Percentiles rank a stretch among this genome's conserved stretches.
phyloP scores from a whole-genome alignment of 1,140 invertebrate species.

The Drosophila gunungcola region DNA sequence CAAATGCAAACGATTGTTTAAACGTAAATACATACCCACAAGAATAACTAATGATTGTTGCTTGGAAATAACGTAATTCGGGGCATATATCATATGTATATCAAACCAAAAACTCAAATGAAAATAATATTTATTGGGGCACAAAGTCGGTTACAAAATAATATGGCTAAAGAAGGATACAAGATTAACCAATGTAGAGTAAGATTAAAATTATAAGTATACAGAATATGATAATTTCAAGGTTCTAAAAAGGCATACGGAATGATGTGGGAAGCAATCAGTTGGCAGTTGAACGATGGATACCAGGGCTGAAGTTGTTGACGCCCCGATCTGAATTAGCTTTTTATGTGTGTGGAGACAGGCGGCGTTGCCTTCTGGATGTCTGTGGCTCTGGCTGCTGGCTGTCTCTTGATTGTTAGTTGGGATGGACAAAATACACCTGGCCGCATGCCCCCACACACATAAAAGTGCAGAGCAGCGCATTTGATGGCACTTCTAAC shows the following conservation, averaged over 20 bases:
- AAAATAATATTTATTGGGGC: slow-evolving; percentile 44
- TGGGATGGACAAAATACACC: slow-evolving; percentile 46
- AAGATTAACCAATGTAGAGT: slow-evolving; percentile 30
- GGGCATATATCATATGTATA: not conserved
- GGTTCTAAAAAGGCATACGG: slow-evolving; percentile 84
- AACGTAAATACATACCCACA: slow-evolving; percentile 63
- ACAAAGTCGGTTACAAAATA: slow-evolving; percentile 43
- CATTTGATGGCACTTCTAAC: slow-evolving; percentile 58
- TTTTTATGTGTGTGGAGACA: slow-evolving; percentile 74
- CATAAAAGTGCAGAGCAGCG: slow-evolving; percentile 78
- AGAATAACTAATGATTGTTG: slow-evolving; percentile 72
- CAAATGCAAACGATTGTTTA: slow-evolving; percentile 33
- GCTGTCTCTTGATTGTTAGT: slow-evolving; percentile 63
- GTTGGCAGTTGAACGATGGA: slow-evolving; percentile 84
- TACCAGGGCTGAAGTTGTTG: slow-evolving; percentile 49
- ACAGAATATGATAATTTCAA: slow-evolving; percentile 74
- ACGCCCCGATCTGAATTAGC: slow-evolving; percentile 34
- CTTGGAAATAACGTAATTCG: slow-evolving; percentile 30
- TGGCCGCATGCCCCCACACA: slow-evolving; percentile 58
- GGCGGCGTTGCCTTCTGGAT: slow-evolving; percentile 23
- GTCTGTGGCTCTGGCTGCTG: not conserved
- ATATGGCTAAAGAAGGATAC: slow-evolving; percentile 20
- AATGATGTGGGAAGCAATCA: slow-evolving; percentile 85
- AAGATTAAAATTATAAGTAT: slow-evolving; percentile 39
- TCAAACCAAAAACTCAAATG: slow-evolving; percentile 23